Evolutionary conservation across 2,888 invertebrate species (phyloP), one percentile per base, ranked within the genome.

Genomic region (Entomobrya multifasciata): DNA sequence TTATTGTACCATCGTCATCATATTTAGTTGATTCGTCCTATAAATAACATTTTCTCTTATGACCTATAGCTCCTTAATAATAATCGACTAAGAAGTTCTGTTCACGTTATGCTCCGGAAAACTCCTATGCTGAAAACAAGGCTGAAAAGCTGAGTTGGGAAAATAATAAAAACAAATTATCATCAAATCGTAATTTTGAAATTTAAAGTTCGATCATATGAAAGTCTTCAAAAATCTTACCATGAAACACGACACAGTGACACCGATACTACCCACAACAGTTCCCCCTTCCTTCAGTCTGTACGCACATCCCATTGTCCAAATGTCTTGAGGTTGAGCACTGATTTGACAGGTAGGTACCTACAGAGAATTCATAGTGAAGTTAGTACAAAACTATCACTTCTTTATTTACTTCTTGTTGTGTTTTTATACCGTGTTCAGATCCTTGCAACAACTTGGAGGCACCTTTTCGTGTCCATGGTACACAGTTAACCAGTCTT

Each of bases 231-330:
- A 70, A 83, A 49, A 27, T 60, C 27, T 62, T 93, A 97, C 97
- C 96, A 97, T 96, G 47, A 97, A 93, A 89, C 95, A 94, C n/a
- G 97, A 96, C 44, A 97, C 96, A 27, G 95, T 95, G 86, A 97
- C 95, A 8, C 97, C 97, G 25, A 96, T 95, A 15, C 95, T 95
- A 25, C 97, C 97, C 87, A 97, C 95, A 87, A 96, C 94, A 0
- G 95, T 94, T 0, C 97, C 97, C 92, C 97, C 96, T 81, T 94
- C 94, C 72, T 94, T 94, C 25, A 96, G 95, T 84, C 95, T 95
- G 89, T 94, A 94, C 81, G 95, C 93, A 92, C 97, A 97, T n/a
- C 97, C 97, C 86, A 95, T 94, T 88, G 94, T 94, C 92, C 96
- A 95, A 91, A 95, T 94, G 13, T 95, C 95, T 41, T 94, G 94